Percentiles rank a stretch among this genome's conserved stretches.
These are phyloP conservation scores for Tringa solitaria DNA, from an alignment of 2,113 vertebrate genomes.

Conservation along the genomic window DNA sequence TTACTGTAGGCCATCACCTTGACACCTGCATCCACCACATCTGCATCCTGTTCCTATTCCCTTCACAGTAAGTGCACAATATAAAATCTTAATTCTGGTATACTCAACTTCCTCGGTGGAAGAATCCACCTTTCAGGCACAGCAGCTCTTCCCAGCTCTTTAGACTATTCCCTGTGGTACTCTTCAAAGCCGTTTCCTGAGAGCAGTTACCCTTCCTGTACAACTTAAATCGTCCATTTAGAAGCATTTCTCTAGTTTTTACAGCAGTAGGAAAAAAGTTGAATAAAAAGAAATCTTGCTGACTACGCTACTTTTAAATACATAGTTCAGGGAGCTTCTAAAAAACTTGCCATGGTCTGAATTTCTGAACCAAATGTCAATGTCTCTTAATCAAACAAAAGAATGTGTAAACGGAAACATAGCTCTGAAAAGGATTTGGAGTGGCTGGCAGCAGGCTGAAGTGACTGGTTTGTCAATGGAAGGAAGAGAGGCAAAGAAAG, in stretches of 20 bases:
- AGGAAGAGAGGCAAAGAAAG: not conserved
- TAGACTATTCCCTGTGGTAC: not conserved
- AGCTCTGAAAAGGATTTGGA: not conserved
- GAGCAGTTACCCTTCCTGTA: not conserved
- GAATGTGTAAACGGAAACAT: not conserved
- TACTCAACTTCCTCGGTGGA: not conserved
- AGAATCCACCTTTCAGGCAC: not conserved
- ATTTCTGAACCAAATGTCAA: not conserved
- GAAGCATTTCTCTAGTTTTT: not conserved
- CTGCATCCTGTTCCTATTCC: not conserved
- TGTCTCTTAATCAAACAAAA: not conserved
- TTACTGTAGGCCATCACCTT: not conserved
- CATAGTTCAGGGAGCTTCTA: not conserved
- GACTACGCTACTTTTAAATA: not conserved
- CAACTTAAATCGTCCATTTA: not conserved
- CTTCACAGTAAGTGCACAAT: not conserved
- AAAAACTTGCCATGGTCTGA: not conserved
- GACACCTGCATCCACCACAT: not conserved
- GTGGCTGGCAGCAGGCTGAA: not conserved
- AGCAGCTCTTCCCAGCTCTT: not conserved
- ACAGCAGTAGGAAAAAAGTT: not conserved
- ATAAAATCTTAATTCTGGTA: not conserved
- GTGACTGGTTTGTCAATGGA: not conserved
- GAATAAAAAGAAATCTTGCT: not conserved
- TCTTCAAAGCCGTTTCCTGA: conserved; percentile 14